Evolutionary conservation across 64 coral and sea anemone genomes (phyloP), one percentile per base, ranked within the genome.

Genomic region (Porites lutea): DNA sequence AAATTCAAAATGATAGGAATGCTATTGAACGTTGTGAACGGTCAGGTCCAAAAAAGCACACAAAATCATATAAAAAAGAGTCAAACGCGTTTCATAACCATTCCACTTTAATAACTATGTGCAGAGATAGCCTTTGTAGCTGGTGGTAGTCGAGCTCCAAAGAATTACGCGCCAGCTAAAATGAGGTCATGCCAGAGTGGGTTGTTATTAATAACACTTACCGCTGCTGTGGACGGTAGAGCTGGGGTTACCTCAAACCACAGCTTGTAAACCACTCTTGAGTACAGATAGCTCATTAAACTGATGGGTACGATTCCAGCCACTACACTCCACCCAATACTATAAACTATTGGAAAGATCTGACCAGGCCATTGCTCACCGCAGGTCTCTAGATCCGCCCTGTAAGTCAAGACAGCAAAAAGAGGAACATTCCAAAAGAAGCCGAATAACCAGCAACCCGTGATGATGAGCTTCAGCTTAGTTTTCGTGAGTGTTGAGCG

Each of bases 351-450:
- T n/a, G 79, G 79, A 6, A 63, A 60, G 44, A 83, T 3, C 14
- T 22, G 13, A 15, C 8, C 7, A 15, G 60, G 14, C 79, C 79
- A 83, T 18, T 60, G 37, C 46, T 83, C 79, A 44, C 79, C 59
- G 66, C 79, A 83, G 23, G 37, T 50, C 16, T 27, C 79, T 16
- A 65, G 14, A 65, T 83, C 79, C 27, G 65, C 79, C 13, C 61
- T 50, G 59, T 65, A 83, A 12, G 79, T 83, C 79, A 83, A 44
- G 59, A 45, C 18, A 59, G 62, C 79, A 50, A 83, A 65, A 13
- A 83, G 79, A 49, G 79, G 79, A 83, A 10, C 16, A 66, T 83
- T 83, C 79, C 79, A 83, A 48, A 83, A 61, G 59, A 63, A 65
- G 79, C 79, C 79, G 48, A 61, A 7, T 4, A 83, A 8, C 79